Evolutionary conservation across 1,140 invertebrate genomes (phyloP).

Genomic region (Drosophila ogumai): DNA sequence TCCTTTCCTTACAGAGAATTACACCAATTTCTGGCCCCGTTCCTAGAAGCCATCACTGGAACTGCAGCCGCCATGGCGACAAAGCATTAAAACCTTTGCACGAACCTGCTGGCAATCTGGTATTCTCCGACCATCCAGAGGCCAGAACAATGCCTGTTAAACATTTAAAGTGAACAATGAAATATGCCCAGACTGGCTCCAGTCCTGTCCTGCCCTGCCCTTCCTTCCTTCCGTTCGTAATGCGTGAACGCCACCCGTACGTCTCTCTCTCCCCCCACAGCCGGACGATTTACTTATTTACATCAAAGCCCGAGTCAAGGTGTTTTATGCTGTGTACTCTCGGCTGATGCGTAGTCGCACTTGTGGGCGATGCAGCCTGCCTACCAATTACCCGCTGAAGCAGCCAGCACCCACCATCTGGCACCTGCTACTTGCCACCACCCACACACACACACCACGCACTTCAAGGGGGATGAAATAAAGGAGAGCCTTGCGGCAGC

Average conservation of each 20-base stretch:
- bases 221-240: slow-evolving; percentile 1
- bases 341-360: slow-evolving; percentile 38
- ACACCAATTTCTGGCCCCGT: not conserved
- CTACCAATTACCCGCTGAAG: slow-evolving; percentile 67
- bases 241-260: slow-evolving; percentile 33
- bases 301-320: slow-evolving; percentile 58
- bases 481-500: slow-evolving; percentile 46
- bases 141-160: slow-evolving; percentile 59
- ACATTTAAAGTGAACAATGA: slow-evolving; percentile 82
- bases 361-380: slow-evolving; percentile 49
- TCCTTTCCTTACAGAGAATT: not conserved
- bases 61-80: slow-evolving; percentile 36
- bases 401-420: not conserved
- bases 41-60: slow-evolving; percentile 19
- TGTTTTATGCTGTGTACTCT: slow-evolving; percentile 47
- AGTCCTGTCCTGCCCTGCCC: not conserved
- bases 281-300: slow-evolving; percentile 65
- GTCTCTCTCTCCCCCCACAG: slow-evolving; percentile 3
- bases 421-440: slow-evolving; percentile 1
- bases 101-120: slow-evolving; percentile 38
- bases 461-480: slow-evolving; percentile 21
- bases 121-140: slow-evolving; percentile 39
- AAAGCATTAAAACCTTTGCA: slow-evolving; percentile 68
- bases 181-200: slow-evolving; percentile 60
- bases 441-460: not conserved